These are phyloP conservation scores for Tetramorium simillimum DNA, from an alignment of 1,140 invertebrate species.

Conservation along the genomic window DNA sequence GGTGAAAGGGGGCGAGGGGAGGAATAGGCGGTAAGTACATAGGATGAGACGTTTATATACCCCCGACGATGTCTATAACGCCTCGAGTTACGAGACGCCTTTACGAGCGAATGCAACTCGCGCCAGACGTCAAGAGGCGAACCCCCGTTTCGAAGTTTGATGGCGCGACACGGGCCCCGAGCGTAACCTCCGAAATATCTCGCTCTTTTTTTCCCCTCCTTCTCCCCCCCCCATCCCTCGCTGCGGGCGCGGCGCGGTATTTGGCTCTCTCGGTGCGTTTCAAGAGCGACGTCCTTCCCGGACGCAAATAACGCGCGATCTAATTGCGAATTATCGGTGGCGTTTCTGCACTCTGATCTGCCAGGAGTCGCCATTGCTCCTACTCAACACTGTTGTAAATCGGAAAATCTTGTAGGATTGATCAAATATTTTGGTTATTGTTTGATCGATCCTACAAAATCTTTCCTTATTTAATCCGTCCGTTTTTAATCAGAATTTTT, in stretches of 20 bases:
- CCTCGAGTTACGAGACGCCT: slow-evolving; percentile 86
- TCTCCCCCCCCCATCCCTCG: neutral
- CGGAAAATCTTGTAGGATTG: no score
- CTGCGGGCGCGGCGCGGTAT: neutral
- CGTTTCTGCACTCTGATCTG: neutral
- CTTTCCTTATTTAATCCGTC: no score
- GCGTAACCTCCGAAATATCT: slow-evolving; percentile 78
- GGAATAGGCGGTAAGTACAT: slow-evolving; percentile 81
- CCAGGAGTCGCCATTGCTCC: no score
- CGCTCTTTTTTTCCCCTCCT: slow-evolving; percentile 8
- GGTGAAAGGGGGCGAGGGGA: neutral
- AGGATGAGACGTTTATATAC: slow-evolving; percentile 86
- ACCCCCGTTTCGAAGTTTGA: slow-evolving; percentile 77
- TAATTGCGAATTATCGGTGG: neutral
- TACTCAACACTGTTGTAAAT: no score
- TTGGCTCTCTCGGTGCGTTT: neutral
- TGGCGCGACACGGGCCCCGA: slow-evolving; percentile 70
- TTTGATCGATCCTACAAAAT: no score
- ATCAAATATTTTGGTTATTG: no score
- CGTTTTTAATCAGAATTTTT: no score
- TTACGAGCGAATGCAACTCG: slow-evolving; percentile 85
- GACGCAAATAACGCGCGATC: neutral
- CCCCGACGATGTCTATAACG: slow-evolving; percentile 85
- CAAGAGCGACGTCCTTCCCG: neutral
- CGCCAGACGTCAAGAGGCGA: slow-evolving; percentile 82